Evolutionary conservation across 2,888 invertebrate genomes (phyloP), one percentile per base, ranked within the genome.

Genomic region (Drosophila recens): DNA sequence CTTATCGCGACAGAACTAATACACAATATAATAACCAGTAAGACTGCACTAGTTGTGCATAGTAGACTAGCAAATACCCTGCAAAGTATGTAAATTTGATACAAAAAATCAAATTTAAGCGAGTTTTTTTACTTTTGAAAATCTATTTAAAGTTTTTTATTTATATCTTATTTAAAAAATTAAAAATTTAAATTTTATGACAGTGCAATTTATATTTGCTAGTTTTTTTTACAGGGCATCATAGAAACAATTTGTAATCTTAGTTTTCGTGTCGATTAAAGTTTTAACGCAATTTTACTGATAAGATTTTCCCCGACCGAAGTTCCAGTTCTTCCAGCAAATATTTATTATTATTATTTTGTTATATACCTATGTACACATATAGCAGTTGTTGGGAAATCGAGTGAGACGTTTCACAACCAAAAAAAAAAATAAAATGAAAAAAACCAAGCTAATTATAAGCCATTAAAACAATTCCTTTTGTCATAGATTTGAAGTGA

Each of bases 1-100:
- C 84, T 84, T 84, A 84, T 84, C 89, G 80, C 64, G 23, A 65
- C 65, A 74, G 68, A 88, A 75, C 81, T 81, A 87, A 89, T 86
- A 69, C 84, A 75, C 75, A 72, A 75, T 82, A 87, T 85, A 82
- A 88, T 89, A 78, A 79, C 57, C 38, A 58, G 46, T 43, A 64
- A 49, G 43, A 30, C 17, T 30, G 20, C 48, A 48, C 36, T 36
- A 36, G 20, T 23, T 36, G 13, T 5, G 23, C 17, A n/a, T 30
- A 13, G 17, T 33, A 30, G 59, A 59, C 49, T 9, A 6, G 30
- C 20, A 49, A 6, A 59, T 59, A 30, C 58, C 27, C 58, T 58
- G 38, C 38, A 27, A 1, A 15, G 23, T 8, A 17, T 27, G 1
- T 27, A 27, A 3, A 45, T 1, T n/a, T 23, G 1, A 8, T 27